Evolutionary conservation across 2,797 vertebrate genomes (phyloP).

Genomic region (Centroberyx gerrardi): DNA sequence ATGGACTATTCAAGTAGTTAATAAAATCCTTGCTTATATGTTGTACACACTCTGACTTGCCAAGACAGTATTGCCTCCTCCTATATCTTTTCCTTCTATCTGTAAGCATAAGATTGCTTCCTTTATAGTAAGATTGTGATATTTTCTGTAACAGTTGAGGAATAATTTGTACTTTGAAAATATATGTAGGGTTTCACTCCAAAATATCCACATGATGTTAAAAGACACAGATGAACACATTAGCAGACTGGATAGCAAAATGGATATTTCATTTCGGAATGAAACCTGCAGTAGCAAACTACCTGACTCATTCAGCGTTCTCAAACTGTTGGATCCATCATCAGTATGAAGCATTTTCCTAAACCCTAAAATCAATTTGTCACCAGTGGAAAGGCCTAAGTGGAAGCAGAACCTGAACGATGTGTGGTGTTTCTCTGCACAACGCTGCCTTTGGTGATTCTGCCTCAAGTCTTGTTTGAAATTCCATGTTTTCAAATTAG

Average conservation of each 20-base stretch:
- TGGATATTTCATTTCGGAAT: not conserved
- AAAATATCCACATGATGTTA: too few relatives aligned
- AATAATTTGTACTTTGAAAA: too few relatives aligned
- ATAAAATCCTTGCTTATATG: conserved; percentile 16
- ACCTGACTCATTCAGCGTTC: not conserved
- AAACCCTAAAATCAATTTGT: conserved; percentile 46
- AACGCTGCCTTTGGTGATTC: conserved; percentile 10
- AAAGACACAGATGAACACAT: too few relatives aligned
- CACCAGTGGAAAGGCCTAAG: conserved; percentile 14
- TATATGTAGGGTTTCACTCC: too few relatives aligned
- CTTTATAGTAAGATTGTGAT: too few relatives aligned
- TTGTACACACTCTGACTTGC: not conserved
- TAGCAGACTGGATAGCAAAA: too few relatives aligned
- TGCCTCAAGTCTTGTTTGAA: conserved; percentile 55
- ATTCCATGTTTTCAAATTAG: conserved; percentile 66
- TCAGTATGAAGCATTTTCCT: conserved; percentile 17
- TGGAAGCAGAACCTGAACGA: not conserved
- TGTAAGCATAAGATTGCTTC: too few relatives aligned
- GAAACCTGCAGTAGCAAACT: not conserved
- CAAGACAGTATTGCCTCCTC: not conserved
- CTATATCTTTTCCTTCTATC: too few relatives aligned
- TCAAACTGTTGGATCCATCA: conserved; percentile 14
- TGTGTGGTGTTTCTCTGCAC: conserved; percentile 21
- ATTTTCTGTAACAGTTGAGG: too few relatives aligned
- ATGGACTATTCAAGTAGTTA: conserved; percentile 27